Evolutionary conservation across 2,888 invertebrate species (phyloP).

Genomic region (Heteromyza rotundicornis): DNA sequence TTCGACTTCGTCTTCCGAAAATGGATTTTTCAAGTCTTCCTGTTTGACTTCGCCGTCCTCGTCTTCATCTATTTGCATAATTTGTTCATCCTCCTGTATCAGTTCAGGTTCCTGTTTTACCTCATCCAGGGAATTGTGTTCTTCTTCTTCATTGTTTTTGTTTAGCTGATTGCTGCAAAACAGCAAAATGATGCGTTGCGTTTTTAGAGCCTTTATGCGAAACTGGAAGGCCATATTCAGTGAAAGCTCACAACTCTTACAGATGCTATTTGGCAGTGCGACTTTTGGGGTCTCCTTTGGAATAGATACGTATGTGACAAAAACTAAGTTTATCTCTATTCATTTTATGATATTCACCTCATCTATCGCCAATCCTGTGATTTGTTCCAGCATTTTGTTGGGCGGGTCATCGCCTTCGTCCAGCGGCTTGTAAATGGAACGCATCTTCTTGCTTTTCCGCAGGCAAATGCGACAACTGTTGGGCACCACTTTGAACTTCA

Average conservation of each 20-base stretch:
- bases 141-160: too few species aligned
- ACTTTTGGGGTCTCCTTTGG: constrained; percentile 6
- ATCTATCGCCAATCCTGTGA: constrained; percentile 49
- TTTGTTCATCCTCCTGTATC: too few species aligned
- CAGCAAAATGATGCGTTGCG: constrained; percentile 47
- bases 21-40: too few species aligned
- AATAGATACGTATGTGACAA: background rate
- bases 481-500: constrained; percentile 48
- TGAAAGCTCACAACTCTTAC: constrained; percentile 52
- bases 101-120: too few species aligned
- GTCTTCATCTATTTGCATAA: too few species aligned
- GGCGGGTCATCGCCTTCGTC: constrained; percentile 54
- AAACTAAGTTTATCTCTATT: background rate
- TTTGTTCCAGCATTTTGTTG: constrained; percentile 49
- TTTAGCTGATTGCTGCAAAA: too few species aligned
- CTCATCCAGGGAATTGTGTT: too few species aligned
- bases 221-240: constrained; percentile 57
- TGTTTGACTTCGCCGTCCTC: too few species aligned
- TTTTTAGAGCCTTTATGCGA: constrained; percentile 50
- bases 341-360: constrained; percentile 32
- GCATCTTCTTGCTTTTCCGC: constrained; percentile 46
- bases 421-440: constrained; percentile 49
- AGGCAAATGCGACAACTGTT: constrained; percentile 54
- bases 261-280: constrained; percentile 50
- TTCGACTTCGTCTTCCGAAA: too few species aligned